phyloP scores from a whole-genome alignment of 2,113 vertebrate genomes.

The Corydoras maculifer region DNA sequence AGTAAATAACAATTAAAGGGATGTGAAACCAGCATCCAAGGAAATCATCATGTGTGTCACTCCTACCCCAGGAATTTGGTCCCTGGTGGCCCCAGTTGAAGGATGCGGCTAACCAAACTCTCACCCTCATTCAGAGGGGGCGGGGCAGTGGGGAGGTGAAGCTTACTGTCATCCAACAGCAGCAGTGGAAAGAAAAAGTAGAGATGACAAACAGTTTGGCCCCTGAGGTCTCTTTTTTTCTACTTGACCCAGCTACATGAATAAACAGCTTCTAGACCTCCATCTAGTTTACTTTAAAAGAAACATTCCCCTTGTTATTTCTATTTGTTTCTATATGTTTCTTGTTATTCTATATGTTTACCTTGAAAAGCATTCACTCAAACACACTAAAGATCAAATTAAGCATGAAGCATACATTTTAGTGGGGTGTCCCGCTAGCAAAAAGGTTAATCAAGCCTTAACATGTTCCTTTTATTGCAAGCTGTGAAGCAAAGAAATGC shows the following conservation, averaged over 20 bases:
- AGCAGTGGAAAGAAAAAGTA: conserved; percentile 86
- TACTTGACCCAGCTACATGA: no score
- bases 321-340: no score
- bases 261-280: no score
- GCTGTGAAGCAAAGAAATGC: conserved; percentile 28
- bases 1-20: conserved; percentile 64
- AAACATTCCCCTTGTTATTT: no score
- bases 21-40: conserved; percentile 82
- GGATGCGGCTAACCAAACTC: conserved; percentile 99
- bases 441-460: conserved; percentile 23
- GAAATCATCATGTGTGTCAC: conserved; percentile 82
- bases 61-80: conserved; percentile 99
- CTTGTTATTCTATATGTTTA: no score
- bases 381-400: no score
- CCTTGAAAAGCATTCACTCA: no score
- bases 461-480: conserved; percentile 31
- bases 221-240: conserved; percentile 12
- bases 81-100: conserved; percentile 98
- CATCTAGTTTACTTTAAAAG: no score
- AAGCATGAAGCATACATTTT: conserved; percentile 15
- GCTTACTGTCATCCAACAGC: conserved; percentile 95
- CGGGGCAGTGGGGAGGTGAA: conserved; percentile 96
- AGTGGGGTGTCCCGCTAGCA: conserved; percentile 12
- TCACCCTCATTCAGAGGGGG: conserved; percentile 99
- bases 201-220: conserved; percentile 68